These are phyloP conservation scores for Brienomyrus longianalis DNA, from an alignment of 2,113 vertebrate species.

Conservation along the genomic window DNA sequence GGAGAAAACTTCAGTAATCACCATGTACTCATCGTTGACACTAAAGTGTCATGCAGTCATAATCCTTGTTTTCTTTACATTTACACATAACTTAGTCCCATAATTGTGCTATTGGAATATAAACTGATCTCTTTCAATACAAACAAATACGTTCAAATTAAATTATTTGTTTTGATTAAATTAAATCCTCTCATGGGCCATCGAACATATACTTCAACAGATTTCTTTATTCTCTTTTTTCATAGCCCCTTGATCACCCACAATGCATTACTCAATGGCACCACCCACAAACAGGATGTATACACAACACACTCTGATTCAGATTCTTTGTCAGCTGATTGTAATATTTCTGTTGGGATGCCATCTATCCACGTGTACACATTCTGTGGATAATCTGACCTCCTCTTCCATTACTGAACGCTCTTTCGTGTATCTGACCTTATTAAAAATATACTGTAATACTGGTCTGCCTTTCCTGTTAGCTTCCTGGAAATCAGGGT, in stretches of 20 bases:
- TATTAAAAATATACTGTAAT: neutral
- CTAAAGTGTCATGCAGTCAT: neutral
- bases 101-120: neutral
- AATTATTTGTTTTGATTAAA: too few relatives aligned
- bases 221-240: neutral
- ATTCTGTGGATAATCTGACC: neutral
- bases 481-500: neutral
- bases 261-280: neutral
- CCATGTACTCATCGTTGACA: neutral
- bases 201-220: neutral
- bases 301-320: neutral
- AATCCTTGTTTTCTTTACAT: neutral
- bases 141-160: neutral
- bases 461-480: neutral
- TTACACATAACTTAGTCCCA: neutral
- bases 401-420: neutral
- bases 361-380: neutral
- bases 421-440: neutral
- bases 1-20: neutral
- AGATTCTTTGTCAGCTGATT: neutral
- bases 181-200: neutral
- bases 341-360: neutral
- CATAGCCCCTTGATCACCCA: neutral
- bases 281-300: neutral
- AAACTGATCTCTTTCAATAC: neutral